Evolutionary conservation across 1,140 invertebrate species (phyloP), one percentile per base, ranked within the genome.

Genomic region (Glossosoma conforme): DNA sequence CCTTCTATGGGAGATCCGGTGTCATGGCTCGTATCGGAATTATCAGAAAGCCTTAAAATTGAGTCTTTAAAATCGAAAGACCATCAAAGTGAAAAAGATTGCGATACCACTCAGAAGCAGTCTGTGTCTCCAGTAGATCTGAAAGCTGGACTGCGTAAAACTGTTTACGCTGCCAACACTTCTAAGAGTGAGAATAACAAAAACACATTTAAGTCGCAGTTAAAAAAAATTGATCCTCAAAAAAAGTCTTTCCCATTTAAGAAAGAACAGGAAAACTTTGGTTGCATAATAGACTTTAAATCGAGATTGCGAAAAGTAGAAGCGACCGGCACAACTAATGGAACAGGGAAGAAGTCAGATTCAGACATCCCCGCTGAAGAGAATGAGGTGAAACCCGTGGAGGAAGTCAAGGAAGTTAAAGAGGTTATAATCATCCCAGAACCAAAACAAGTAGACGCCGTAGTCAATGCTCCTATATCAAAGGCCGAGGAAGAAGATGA

Each of bases 221-320:
- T 87, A 10, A 87, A 86, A 58, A 84, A 82, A 59, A 79, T 85
- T 9, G 84, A 85, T 21, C 77, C 74, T 0, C 77, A 75, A 56
- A 77, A 81, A 54, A 69, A 56, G 74, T 49, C 60, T 35, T 58
- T 56, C 32, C 62, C 61, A 47, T 54, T 68, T 1, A 67, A 68
- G 15, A 79, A 79, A 57, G 70, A 76, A 2, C 74, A 72, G 49
- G 72, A 74, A 36, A 61, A 69, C 2, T 72, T 77, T 6, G 70
- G 72, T 33, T 77, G 79, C 30, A 89, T 89, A 51, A 87, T 89
- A 22, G 89, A 92, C 66, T 87, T 92, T 52, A 91, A 92, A 63
- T 86, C 89, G 0, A 78, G 88, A 51, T 67, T 93, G 58, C 79
- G 89, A 62, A 91, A 91, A 76, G 87, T 91, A 0, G 86, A 90